Evolutionary conservation across 2,797 vertebrate genomes (phyloP).

Genomic region (Enteromius unitaeniatus): DNA sequence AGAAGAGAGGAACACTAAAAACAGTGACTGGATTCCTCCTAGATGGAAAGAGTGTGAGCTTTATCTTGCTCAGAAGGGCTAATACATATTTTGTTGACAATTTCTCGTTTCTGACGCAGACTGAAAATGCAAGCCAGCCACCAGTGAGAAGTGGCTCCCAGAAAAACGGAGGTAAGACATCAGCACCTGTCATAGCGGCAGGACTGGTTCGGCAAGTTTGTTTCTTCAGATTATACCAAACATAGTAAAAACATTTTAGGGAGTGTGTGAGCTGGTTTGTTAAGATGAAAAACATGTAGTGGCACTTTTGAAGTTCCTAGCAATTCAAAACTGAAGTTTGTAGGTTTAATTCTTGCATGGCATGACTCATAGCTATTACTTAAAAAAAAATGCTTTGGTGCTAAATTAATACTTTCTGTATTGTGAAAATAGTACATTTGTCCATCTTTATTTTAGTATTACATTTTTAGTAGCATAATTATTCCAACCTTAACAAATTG

Average conservation of each 20-base stretch:
- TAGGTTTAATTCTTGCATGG: background rate
- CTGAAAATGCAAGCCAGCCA: constrained; percentile 60
- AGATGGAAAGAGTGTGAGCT: constrained; percentile 38
- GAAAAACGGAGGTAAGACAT: constrained; percentile 73
- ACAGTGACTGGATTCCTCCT: constrained; percentile 67
- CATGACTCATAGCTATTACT: background rate
- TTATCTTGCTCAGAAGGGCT: constrained; percentile 20
- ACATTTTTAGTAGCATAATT: background rate
- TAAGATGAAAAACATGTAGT: background rate
- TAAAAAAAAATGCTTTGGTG: background rate
- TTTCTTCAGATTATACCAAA: background rate
- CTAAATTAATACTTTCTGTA: background rate
- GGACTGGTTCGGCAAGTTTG: constrained; percentile 13
- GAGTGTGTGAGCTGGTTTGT: constrained; percentile 3
- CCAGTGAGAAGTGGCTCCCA: constrained; percentile 66
- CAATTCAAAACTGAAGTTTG: background rate
- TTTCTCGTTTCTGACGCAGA: constrained; percentile 60
- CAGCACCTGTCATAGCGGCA: constrained; percentile 23
- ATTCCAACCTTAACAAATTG: background rate
- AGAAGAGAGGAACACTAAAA: constrained; percentile 59
- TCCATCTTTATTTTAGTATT: background rate
- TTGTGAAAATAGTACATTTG: background rate
- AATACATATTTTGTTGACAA: constrained; percentile 49
- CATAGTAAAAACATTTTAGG: background rate
- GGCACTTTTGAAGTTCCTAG: background rate